Conservation (phyloP, 2,797 vertebrate genomes). For the Eremophila alpestris region DNA sequence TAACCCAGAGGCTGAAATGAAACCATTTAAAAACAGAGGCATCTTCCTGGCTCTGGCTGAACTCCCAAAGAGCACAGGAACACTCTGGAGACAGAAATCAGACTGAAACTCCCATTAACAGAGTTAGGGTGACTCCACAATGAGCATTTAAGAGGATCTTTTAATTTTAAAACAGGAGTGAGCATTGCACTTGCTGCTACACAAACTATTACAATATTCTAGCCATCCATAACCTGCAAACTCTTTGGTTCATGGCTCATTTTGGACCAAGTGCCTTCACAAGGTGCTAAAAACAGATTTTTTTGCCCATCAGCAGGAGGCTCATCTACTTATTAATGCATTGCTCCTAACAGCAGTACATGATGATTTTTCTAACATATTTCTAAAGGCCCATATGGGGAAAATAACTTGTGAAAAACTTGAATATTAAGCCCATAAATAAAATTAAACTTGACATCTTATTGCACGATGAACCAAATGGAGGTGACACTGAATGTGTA, state of each 20-base stretch:
- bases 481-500: background rate
- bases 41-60: background rate
- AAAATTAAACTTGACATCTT: background rate
- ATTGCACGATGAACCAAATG: background rate
- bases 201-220: background rate
- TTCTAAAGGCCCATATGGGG: constrained; percentile 24
- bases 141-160: background rate
- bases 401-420: constrained; percentile 30
- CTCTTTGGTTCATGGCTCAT: background rate
- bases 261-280: background rate
- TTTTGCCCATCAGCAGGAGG: background rate
- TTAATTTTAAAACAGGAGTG: background rate
- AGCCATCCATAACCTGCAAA: background rate
- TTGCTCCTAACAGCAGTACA: background rate
- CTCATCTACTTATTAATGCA: constrained; percentile 26
- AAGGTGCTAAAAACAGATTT: background rate
- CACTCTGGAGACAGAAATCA: background rate
- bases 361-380: constrained; percentile 27
- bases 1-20: background rate
- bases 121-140: background rate
- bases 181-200: background rate
- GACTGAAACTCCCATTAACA: background rate
- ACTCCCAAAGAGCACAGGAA: background rate
- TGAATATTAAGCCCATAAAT: constrained; percentile 43
- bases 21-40: background rate